phyloP scores from a whole-genome alignment of 2,888 invertebrate species.

The Parnassius glacialis region DNA sequence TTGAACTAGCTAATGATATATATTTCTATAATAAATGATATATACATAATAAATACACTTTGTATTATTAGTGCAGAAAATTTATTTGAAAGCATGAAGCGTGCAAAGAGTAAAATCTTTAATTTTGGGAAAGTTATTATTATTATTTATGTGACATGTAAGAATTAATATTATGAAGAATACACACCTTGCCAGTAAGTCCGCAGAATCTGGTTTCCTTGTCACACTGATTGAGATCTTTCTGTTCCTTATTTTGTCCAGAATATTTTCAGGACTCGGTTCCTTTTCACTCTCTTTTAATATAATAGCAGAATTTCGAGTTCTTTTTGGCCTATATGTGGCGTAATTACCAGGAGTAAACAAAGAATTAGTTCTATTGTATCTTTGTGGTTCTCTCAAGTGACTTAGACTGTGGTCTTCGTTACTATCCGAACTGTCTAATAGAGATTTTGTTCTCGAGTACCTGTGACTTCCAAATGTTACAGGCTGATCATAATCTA shows the following conservation, averaged over 20 bases:
- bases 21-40: slow-evolving; percentile 7
- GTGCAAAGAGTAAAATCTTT: slow-evolving; percentile 73
- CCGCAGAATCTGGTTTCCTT: slow-evolving; percentile 68
- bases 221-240: slow-evolving; percentile 76
- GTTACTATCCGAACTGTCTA: slow-evolving; percentile 62
- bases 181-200: slow-evolving; percentile 75
- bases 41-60: slow-evolving; percentile 51
- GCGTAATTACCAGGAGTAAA: slow-evolving; percentile 76
- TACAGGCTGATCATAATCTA: slow-evolving; percentile 67
- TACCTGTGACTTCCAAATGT: slow-evolving; percentile 67
- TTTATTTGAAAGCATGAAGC: slow-evolving; percentile 76
- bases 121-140: slow-evolving; percentile 68
- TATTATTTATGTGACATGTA: slow-evolving; percentile 73
- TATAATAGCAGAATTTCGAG: slow-evolving; percentile 74
- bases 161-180: slow-evolving; percentile 44
- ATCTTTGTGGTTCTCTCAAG: slow-evolving; percentile 65
- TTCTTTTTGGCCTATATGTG: slow-evolving; percentile 74
- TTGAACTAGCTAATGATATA: not conserved
- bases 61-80: slow-evolving; percentile 75
- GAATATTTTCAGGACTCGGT: slow-evolving; percentile 74
- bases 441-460: slow-evolving; percentile 68
- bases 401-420: slow-evolving; percentile 56
- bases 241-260: slow-evolving; percentile 75
- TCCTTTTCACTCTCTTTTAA: slow-evolving; percentile 76
- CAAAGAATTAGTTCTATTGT: slow-evolving; percentile 71